A percentile compares a stretch with the other conserved stretches of the same genome.
Evolutionary conservation across 2,797 vertebrate genomes (phyloP).

Genomic region (Poecilia wingei): DNA sequence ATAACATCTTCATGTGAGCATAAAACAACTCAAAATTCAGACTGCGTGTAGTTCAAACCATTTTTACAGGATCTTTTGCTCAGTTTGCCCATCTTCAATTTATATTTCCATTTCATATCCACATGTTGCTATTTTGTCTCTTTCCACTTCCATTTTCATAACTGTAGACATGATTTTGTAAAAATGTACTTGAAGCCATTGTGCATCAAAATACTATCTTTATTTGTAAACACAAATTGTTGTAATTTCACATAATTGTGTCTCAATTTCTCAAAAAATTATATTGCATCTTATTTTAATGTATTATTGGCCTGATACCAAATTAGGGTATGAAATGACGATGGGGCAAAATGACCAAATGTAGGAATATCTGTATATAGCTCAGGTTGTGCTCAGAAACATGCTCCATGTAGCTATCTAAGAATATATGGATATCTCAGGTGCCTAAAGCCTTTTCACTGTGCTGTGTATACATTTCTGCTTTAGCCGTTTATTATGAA

Average conservation of each 20-base stretch:
- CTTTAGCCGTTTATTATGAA: constrained; percentile 18
- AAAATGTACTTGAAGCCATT: not conserved
- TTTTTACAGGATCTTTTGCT: not conserved
- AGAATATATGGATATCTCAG: not conserved
- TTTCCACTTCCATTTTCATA: not conserved
- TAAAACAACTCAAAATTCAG: not conserved
- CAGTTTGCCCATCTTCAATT: not conserved
- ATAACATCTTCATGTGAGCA: not conserved
- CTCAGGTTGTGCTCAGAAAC: not conserved
- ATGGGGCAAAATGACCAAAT: not conserved
- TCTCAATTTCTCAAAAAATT: not conserved
- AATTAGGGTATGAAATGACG: not conserved
- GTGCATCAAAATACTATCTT: not conserved
- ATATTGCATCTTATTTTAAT: not conserved
- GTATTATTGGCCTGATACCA: not conserved
- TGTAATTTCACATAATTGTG: not conserved
- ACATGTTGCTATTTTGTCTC: not conserved
- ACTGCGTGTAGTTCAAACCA: not conserved
- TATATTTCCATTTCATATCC: not conserved
- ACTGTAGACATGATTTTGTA: not conserved
- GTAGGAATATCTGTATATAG: not conserved
- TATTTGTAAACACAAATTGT: not conserved
- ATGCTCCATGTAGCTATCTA: not conserved
- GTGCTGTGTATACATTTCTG: not conserved
- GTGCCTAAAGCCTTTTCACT: not conserved